These are phyloP conservation scores for Zapus hudsonius DNA, from an alignment of 2,113 vertebrate species.

Conservation along the genomic window DNA sequence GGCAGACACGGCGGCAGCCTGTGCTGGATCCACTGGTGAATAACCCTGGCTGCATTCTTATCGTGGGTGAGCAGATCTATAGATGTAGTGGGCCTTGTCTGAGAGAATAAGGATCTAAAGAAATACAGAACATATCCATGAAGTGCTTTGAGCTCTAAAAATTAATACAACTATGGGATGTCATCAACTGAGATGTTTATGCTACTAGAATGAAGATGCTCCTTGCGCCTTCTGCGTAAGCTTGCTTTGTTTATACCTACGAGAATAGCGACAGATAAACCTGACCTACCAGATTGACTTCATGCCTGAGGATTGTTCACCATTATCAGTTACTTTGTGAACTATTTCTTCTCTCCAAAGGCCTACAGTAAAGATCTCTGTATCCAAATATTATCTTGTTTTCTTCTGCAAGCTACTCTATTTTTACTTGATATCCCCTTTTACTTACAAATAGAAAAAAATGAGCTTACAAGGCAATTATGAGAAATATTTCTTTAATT, in stretches of 20 bases:
- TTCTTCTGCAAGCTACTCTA: not conserved
- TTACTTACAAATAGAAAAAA: not conserved
- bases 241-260: not conserved
- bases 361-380: not conserved
- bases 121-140: not conserved
- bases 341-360: not conserved
- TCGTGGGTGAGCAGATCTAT: not conserved
- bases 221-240: not conserved
- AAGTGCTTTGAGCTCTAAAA: slow-evolving; percentile 20
- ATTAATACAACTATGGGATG: not conserved
- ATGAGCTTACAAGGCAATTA: not conserved
- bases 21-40: not conserved
- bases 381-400: not conserved
- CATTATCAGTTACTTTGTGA: not conserved
- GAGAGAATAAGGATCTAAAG: not conserved
- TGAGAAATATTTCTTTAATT: not conserved
- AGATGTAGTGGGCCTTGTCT: not conserved
- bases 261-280: not conserved
- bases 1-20: not conserved
- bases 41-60: not conserved
- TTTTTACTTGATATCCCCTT: not conserved
- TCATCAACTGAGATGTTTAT: not conserved
- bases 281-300: not conserved
- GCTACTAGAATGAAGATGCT: not conserved
- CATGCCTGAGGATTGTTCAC: not conserved